Percentiles rank a stretch among this genome's conserved stretches.
Conservation (phyloP, 2,797 vertebrate species). For the Rhabdomys pumilio region DNA sequence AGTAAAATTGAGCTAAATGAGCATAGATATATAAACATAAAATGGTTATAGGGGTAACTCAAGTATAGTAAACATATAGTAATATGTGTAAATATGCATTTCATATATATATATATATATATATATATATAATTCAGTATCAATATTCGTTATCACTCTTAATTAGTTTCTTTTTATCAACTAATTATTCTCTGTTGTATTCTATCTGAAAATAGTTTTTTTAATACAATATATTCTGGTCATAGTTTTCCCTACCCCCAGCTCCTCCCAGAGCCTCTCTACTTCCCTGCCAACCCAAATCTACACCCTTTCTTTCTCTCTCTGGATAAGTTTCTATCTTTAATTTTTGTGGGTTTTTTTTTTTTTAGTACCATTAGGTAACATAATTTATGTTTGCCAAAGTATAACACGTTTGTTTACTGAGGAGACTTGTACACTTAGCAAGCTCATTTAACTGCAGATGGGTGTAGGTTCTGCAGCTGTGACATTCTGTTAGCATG, state of each 20-base stretch:
- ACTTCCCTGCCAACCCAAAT: neutral
- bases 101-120: no score
- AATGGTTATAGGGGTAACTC: neutral
- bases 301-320: neutral
- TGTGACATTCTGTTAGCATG: neutral
- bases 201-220: neutral
- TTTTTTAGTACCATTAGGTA: conserved; percentile 46
- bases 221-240: neutral
- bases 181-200: neutral
- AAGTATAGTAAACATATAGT: neutral
- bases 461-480: neutral
- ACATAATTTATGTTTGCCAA: neutral
- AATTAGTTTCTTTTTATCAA: neutral
- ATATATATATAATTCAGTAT: neutral
- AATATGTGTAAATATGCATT: neutral
- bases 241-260: neutral
- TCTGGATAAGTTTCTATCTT: neutral
- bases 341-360: neutral
- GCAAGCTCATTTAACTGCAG: conserved; percentile 5
- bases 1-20: conserved; percentile 41
- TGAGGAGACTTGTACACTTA: neutral
- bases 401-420: conserved; percentile 43
- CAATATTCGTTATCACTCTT: neutral
- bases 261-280: no score
- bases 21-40: neutral